Evolutionary conservation across 2,113 vertebrate genomes (phyloP).

Genomic region (Ictalurus punctatus): DNA sequence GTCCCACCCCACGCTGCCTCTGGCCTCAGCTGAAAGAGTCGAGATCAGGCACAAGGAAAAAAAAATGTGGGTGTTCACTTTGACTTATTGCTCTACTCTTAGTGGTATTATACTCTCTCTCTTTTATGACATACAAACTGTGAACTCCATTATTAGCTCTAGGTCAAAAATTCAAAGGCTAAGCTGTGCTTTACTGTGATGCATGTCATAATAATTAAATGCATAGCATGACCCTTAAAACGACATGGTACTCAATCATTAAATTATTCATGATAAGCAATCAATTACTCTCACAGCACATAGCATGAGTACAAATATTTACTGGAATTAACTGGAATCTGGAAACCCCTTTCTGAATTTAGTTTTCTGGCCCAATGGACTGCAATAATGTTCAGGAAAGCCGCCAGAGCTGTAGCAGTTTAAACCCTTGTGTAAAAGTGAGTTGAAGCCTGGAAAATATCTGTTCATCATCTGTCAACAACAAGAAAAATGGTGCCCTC

Average conservation of each 20-base stretch:
- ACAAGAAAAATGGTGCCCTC: slow-evolving; percentile 41
- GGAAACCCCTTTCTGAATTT: background rate
- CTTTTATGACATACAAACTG: slow-evolving; percentile 38
- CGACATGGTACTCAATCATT: slow-evolving; percentile 34
- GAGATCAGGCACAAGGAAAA: slow-evolving; percentile 13
- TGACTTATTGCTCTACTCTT: slow-evolving; percentile 43
- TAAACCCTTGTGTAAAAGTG: slow-evolving; percentile 27
- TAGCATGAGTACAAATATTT: slow-evolving; percentile 22
- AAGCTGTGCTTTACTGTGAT: slow-evolving; percentile 16
- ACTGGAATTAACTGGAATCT: slow-evolving; percentile 8
- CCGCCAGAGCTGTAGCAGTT: slow-evolving; percentile 29
- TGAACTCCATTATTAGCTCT: slow-evolving; percentile 28
- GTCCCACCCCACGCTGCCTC: slow-evolving; percentile 47
- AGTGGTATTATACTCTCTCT: slow-evolving; percentile 30
- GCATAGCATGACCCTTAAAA: slow-evolving; percentile 16
- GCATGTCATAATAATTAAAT: slow-evolving; percentile 33
- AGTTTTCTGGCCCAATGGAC: slow-evolving; percentile 3
- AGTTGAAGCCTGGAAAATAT: slow-evolving; percentile 45
- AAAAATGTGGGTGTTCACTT: slow-evolving; percentile 33
- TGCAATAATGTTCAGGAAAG: slow-evolving; percentile 32
- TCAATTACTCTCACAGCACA: slow-evolving; percentile 30
- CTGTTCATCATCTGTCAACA: slow-evolving; percentile 40
- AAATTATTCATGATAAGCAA: slow-evolving; percentile 18
- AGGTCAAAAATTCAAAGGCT: slow-evolving; percentile 31
- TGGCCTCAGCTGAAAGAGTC: slow-evolving; percentile 37